phyloP scores from a whole-genome alignment of 2,888 invertebrate genomes.

The Hymenopus coronatus region DNA sequence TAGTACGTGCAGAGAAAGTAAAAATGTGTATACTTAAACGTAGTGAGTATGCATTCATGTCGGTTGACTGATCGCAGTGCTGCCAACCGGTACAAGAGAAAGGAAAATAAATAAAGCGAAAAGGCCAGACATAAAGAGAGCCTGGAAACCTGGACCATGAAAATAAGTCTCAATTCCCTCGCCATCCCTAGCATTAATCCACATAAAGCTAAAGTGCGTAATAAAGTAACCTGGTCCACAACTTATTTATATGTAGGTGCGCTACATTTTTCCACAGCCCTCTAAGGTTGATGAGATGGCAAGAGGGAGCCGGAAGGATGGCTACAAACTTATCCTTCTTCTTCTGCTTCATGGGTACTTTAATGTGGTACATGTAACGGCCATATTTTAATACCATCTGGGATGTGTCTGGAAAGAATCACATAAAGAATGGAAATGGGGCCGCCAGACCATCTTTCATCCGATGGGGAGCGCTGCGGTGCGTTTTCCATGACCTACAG shows the following conservation, averaged over 20 bases:
- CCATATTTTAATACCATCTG: background rate
- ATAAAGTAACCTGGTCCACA: background rate
- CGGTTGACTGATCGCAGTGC: no score
- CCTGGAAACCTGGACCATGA: background rate
- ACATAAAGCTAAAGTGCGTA: background rate
- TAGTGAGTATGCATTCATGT: no score
- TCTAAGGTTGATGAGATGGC: background rate
- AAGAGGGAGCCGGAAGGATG: background rate
- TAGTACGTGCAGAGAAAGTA: no score
- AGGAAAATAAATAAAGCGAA: background rate
- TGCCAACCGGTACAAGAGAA: no score
- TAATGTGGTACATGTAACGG: background rate
- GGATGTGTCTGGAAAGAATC: background rate
- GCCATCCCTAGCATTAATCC: background rate
- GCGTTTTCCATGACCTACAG: background rate
- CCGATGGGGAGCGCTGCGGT: background rate
- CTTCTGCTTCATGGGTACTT: background rate
- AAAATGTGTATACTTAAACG: no score
- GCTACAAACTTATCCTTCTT: background rate
- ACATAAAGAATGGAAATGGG: background rate
- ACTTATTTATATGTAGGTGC: background rate
- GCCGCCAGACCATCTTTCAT: background rate
- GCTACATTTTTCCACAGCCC: background rate
- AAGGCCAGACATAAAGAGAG: background rate
- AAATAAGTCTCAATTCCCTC: background rate